Conservation (phyloP, 2,113 vertebrate genomes). For the Lophochroa leadbeateri region DNA sequence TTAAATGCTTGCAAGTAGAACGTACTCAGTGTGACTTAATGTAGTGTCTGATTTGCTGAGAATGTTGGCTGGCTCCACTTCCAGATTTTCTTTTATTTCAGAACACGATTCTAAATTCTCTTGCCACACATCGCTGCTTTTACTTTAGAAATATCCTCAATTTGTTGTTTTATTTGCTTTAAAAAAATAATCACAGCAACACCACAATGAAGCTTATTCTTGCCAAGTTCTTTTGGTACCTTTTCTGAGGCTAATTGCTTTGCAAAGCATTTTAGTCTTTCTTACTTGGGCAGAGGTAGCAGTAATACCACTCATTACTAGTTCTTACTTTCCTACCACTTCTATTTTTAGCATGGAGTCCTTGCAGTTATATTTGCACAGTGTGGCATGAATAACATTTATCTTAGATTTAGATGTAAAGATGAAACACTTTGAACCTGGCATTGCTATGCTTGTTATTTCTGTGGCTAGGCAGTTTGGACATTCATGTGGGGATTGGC, state of each 20-base stretch:
- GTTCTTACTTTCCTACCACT: background rate
- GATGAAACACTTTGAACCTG: slow-evolving; percentile 39
- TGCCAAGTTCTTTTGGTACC: background rate
- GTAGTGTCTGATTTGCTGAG: background rate
- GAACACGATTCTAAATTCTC: background rate
- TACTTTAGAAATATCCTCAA: background rate
- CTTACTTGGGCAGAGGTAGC: background rate
- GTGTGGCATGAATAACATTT: slow-evolving; percentile 37
- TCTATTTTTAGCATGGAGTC: slow-evolving; percentile 9
- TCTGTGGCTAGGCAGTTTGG: slow-evolving; percentile 38
- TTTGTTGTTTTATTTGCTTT: background rate
- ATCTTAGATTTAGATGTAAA: slow-evolving; percentile 30
- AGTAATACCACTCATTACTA: background rate
- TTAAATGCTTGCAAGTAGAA: background rate
- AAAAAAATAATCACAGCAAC: background rate
- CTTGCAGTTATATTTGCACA: slow-evolving; percentile 22
- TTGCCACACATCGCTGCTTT: background rate
- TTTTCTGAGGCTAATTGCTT: background rate
- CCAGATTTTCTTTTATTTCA: background rate
- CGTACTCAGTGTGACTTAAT: background rate
- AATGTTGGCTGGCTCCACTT: background rate
- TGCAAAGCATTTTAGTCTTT: background rate
- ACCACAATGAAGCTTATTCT: background rate
- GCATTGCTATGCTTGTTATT: slow-evolving; percentile 50
- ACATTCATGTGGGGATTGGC: background rate